Evolutionary conservation across 1,140 invertebrate species (phyloP).

Genomic region (Psilanteris sp.): DNA sequence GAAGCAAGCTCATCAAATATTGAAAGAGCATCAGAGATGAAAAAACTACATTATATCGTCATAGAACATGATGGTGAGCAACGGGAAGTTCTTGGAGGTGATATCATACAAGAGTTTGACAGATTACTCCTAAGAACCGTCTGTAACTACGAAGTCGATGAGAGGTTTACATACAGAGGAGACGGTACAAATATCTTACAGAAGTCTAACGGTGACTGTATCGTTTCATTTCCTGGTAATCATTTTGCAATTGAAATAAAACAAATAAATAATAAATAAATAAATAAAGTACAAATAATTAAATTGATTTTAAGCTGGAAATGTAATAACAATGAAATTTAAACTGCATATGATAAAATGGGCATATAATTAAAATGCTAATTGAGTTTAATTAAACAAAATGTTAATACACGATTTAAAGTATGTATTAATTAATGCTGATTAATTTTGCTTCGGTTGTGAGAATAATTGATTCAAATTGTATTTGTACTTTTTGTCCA

Average conservation of each 20-base stretch:
- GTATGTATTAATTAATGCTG: too few species aligned
- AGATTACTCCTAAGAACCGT: constrained; percentile 78
- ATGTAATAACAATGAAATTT: too few species aligned
- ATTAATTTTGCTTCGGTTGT: too few species aligned
- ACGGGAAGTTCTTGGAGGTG: constrained; percentile 68
- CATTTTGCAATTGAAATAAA: constrained; percentile 21
- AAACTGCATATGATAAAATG: too few species aligned
- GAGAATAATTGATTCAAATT: too few species aligned
- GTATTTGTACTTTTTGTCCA: too few species aligned
- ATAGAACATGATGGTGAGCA: constrained; percentile 68
- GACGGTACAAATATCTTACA: constrained; percentile 80
- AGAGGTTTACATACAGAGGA: constrained; percentile 79
- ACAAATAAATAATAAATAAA: too few species aligned
- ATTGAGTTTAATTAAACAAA: too few species aligned
- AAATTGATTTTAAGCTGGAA: too few species aligned
- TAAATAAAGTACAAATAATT: too few species aligned
- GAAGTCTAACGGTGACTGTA: constrained; percentile 78
- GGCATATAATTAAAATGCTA: too few species aligned
- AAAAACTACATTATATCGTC: constrained; percentile 65
- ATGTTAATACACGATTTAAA: too few species aligned
- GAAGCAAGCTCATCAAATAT: constrained; percentile 42
- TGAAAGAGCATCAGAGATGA: constrained; percentile 21
- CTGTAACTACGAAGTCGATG: constrained; percentile 79
- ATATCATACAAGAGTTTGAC: constrained; percentile 72
- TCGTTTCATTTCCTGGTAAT: constrained; percentile 74